phyloP scores from a whole-genome alignment of 2,113 vertebrate species.

The Pimephales promelas region DNA sequence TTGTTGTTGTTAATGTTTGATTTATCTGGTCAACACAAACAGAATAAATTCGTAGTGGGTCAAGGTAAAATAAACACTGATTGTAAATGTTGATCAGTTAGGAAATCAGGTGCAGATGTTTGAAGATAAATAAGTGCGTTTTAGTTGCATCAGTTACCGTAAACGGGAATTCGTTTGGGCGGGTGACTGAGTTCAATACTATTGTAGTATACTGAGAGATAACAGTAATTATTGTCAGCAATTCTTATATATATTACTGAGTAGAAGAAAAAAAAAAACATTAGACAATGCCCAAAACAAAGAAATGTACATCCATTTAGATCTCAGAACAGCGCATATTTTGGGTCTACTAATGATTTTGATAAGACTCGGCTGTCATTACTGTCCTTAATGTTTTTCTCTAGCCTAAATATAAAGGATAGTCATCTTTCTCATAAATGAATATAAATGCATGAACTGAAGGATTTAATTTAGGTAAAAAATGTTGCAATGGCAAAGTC shows the following conservation, averaged over 20 bases:
- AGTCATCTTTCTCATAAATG: not conserved
- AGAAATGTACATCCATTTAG: not conserved
- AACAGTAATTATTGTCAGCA: not conserved
- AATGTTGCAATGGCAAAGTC: no score
- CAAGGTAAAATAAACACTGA: not conserved
- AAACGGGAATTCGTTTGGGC: not conserved
- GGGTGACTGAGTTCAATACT: not conserved
- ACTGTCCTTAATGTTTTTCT: no score
- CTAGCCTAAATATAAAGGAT: not conserved
- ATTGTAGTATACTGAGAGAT: not conserved
- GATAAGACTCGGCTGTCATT: not conserved
- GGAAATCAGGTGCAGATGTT: not conserved
- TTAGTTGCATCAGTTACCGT: not conserved
- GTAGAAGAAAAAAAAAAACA: not conserved
- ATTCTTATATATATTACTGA: not conserved
- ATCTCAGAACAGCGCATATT: not conserved
- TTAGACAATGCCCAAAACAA: not conserved
- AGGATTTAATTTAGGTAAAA: not conserved
- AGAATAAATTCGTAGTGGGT: not conserved
- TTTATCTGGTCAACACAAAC: not conserved
- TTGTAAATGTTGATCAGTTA: not conserved
- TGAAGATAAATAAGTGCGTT: conserved; percentile 6
- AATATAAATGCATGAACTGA: not conserved
- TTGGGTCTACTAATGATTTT: no score
- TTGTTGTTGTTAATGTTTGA: conserved; percentile 15